Evolutionary conservation across 2,113 vertebrate species (phyloP).

Genomic region (Hemibagrus wyckioides): DNA sequence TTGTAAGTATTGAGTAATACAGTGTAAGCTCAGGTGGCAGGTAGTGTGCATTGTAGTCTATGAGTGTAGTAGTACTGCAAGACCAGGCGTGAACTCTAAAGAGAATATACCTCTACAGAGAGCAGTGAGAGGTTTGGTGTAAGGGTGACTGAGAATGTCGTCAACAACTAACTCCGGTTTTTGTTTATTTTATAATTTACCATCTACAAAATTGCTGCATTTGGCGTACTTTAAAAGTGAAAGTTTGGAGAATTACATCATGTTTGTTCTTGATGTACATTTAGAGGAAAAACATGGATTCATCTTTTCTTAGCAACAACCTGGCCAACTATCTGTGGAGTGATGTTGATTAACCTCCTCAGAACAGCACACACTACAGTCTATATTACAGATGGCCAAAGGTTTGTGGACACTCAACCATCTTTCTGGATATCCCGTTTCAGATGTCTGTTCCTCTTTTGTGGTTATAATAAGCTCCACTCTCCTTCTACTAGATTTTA

Average conservation of each 20-base stretch:
- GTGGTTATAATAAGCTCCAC: not conserved
- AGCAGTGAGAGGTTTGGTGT: not conserved
- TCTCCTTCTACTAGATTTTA: not conserved
- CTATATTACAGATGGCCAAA: not conserved
- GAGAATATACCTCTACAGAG: not conserved
- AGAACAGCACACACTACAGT: not conserved
- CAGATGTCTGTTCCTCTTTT: not conserved
- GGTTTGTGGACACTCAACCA: not conserved
- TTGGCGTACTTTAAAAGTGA: not conserved
- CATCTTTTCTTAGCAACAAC: too few species aligned
- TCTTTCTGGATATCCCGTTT: not conserved
- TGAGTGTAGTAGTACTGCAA: not conserved
- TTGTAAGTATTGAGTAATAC: not conserved
- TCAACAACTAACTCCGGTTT: not conserved
- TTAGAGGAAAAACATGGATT: not conserved
- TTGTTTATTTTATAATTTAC: not conserved
- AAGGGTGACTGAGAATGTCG: not conserved
- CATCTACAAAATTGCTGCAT: not conserved
- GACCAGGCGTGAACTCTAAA: not conserved
- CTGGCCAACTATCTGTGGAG: not conserved
- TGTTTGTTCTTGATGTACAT: not conserved
- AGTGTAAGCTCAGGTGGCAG: not conserved
- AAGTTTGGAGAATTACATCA: not conserved
- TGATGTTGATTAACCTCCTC: not conserved
- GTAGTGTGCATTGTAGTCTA: not conserved